These are phyloP conservation scores for Drosophila asahinai DNA, from an alignment of 1,140 invertebrate species.

Conservation along the genomic window DNA sequence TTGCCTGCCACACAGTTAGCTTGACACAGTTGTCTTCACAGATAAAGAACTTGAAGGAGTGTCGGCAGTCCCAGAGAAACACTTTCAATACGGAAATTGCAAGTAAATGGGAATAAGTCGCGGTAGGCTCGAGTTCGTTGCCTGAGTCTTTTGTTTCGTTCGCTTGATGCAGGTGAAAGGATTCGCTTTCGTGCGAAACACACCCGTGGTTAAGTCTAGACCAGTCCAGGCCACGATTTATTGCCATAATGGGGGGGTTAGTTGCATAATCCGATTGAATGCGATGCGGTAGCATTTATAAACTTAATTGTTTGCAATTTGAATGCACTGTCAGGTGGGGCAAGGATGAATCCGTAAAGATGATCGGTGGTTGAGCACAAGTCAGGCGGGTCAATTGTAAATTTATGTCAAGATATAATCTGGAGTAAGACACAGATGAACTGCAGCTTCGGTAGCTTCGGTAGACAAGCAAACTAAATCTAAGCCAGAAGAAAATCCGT, in stretches of 20 bases:
- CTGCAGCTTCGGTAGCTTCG: no score
- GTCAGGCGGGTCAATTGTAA: slow-evolving; percentile 10
- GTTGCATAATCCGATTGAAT: slow-evolving; percentile 59
- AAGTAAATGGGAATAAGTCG: slow-evolving; percentile 35
- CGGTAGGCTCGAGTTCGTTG: slow-evolving; percentile 59
- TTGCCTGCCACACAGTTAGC: slow-evolving; percentile 1
- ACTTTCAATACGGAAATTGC: slow-evolving; percentile 69
- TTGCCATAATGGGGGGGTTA: slow-evolving; percentile 54
- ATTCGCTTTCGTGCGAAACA: slow-evolving; percentile 56
- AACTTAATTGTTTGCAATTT: slow-evolving; percentile 71
- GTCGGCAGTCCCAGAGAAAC: slow-evolving; percentile 27
- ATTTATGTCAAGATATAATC: slow-evolving; percentile 9
- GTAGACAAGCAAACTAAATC: background rate
- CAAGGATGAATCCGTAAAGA: slow-evolving; percentile 16
- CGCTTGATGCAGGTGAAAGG: slow-evolving; percentile 64
- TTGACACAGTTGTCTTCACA: slow-evolving; percentile 45
- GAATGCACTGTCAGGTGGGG: slow-evolving; percentile 52
- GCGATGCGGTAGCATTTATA: slow-evolving; percentile 67
- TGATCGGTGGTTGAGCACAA: slow-evolving; percentile 18
- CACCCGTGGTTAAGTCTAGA: slow-evolving; percentile 55
- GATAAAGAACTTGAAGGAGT: slow-evolving; percentile 72
- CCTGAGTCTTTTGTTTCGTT: slow-evolving; percentile 79
- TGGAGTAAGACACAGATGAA: background rate
- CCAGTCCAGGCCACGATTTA: slow-evolving; percentile 49
- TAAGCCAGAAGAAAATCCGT: background rate